Evolutionary conservation across 2,797 vertebrate genomes (phyloP).

Genomic region (Odontamblyopus lacepedii): DNA sequence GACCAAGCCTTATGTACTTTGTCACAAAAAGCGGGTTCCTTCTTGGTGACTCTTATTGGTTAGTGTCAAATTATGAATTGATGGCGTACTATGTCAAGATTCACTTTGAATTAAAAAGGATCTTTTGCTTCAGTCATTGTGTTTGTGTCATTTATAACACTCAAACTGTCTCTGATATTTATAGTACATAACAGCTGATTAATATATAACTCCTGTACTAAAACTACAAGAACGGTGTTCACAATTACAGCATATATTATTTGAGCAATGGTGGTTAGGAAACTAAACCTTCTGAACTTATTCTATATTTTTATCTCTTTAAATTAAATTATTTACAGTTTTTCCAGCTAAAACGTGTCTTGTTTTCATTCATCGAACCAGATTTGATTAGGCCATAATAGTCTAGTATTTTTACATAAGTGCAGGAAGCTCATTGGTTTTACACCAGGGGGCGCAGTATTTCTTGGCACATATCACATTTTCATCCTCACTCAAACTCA

Average conservation of each 20-base stretch:
- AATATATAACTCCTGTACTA: no score
- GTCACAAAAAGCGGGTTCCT: conserved; percentile 99
- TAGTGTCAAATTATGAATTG: conserved; percentile 99
- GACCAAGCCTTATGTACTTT: conserved; percentile 99
- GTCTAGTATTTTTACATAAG: no score
- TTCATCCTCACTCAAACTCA: no score
- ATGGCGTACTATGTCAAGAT: conserved; percentile 99
- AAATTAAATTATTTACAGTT: no score
- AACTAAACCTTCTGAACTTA: no score
- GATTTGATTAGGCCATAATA: no score
- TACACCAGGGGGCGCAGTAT: conserved; percentile 3
- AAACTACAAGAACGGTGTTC: no score
- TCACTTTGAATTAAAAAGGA: conserved; percentile 99
- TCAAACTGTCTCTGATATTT: neutral
- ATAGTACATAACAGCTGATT: no score
- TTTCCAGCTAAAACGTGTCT: neutral
- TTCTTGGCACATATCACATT: no score
- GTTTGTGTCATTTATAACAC: conserved; percentile 7
- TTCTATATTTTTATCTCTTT: no score
- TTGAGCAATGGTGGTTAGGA: no score
- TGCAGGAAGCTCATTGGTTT: neutral
- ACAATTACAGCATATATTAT: no score
- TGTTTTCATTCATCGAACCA: neutral
- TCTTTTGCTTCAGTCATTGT: conserved; percentile 85
- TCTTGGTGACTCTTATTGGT: conserved; percentile 99